phyloP scores from a whole-genome alignment of 2,113 vertebrate genomes.

The Aptenodytes forsteri region DNA sequence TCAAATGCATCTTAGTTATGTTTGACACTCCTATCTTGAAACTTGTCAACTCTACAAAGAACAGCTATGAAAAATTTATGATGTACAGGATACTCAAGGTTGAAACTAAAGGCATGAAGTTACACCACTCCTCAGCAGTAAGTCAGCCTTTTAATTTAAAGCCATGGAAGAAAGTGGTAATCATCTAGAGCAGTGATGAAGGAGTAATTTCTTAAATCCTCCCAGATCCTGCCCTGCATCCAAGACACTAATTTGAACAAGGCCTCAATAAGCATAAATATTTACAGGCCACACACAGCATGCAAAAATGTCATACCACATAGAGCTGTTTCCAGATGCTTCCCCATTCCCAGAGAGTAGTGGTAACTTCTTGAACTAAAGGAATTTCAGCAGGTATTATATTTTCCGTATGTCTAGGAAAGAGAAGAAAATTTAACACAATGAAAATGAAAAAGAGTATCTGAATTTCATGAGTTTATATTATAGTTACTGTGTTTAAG shows the following conservation, averaged over 20 bases:
- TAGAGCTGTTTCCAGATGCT: slow-evolving; percentile 98
- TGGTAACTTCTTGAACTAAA: slow-evolving; percentile 94
- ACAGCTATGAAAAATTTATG: background rate
- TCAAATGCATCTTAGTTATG: background rate
- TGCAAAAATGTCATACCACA: slow-evolving; percentile 78
- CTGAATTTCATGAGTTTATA: background rate
- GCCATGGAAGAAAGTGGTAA: background rate
- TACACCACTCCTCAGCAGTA: background rate
- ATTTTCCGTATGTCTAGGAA: slow-evolving; percentile 81
- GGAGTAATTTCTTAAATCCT: background rate
- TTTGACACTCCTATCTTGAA: background rate
- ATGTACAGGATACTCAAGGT: background rate
- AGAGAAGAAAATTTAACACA: background rate
- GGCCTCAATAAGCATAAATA: background rate
- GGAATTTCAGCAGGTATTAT: slow-evolving; percentile 87
- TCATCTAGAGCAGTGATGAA: background rate
- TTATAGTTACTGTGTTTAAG: background rate
- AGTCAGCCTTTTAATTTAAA: background rate
- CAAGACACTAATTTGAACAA: background rate
- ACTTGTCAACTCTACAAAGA: background rate
- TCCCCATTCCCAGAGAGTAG: slow-evolving; percentile 94
- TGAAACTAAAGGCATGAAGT: background rate
- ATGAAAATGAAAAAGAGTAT: background rate
- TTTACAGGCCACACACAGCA: background rate
- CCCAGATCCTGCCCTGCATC: background rate